Evolutionary conservation across 1,140 invertebrate genomes (phyloP).

Genomic region (Diachasma alloeum): DNA sequence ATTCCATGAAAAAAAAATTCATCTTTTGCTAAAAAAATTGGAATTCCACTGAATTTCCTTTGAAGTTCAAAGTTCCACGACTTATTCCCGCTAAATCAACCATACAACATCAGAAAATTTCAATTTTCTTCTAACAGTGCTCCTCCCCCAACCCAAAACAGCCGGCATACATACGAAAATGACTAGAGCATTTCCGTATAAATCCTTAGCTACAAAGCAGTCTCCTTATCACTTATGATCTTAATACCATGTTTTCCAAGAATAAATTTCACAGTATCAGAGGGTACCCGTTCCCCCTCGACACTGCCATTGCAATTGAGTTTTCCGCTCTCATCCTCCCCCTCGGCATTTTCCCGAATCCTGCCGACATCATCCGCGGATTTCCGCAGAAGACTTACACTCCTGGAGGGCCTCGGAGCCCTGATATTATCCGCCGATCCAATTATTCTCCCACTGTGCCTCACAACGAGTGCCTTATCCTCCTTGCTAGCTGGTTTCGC

Average conservation of each 20-base stretch:
- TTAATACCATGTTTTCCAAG: slow-evolving; percentile 78
- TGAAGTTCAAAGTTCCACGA: too few relatives aligned
- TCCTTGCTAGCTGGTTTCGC: slow-evolving; percentile 15
- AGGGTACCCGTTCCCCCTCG: slow-evolving; percentile 67
- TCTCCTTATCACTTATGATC: slow-evolving; percentile 78
- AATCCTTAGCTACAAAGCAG: slow-evolving; percentile 68
- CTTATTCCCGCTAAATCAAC: too few relatives aligned
- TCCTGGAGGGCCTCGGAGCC: slow-evolving; percentile 38
- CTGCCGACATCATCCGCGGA: slow-evolving; percentile 54
- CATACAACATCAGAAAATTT: too few relatives aligned
- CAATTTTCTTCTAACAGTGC: too few relatives aligned
- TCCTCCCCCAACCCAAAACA: not conserved
- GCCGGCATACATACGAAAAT: not conserved
- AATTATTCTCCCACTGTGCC: slow-evolving; percentile 47
- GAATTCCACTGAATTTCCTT: too few relatives aligned
- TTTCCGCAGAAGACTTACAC: slow-evolving; percentile 46
- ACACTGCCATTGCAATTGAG: slow-evolving; percentile 22
- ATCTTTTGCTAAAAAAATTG: too few relatives aligned
- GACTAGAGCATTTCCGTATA: slow-evolving; percentile 36
- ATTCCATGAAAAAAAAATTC: too few relatives aligned
- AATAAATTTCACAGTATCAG: slow-evolving; percentile 74
- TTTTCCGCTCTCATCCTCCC: not conserved
- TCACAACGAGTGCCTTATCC: slow-evolving; percentile 31
- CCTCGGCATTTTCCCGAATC: slow-evolving; percentile 31
- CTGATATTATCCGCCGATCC: slow-evolving; percentile 58